Base-by-base conservation (phyloP, 2,888 invertebrate species). In the Blastobasis lacticolella region DNA sequence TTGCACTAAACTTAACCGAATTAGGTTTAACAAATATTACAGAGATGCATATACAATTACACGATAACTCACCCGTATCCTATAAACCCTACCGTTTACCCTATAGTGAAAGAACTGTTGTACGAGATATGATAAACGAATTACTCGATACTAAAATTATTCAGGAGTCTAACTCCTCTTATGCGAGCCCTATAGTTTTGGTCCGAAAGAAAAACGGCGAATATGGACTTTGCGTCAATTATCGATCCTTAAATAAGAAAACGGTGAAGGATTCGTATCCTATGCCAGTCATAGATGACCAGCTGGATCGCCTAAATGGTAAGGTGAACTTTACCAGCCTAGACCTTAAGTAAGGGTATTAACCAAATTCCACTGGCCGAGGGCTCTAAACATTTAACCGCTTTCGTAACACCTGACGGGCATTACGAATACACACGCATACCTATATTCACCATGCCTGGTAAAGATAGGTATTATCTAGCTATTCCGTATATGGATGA, bases 391-490 rank as follows among this genome's bases (percentile, higher is more conserved):
- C 61, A 66, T 46, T 63, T 64, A 37, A 75, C 72, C 0, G 64
- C 71, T 0, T 74, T 75, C 51, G 58, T 72, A 1, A 69, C 67
- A 0, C 68, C 66, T 1, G 61, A 62, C 9, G 66, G 69, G 0
- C 67, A 67, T 37, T 73, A 58, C 42, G 63, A 73, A 8, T 71
- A 67, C 45, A 40, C 49, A 1, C 55, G 56, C 46, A 55, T 57
- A 48, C 61, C 61, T 4, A 42, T 42, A 37, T 69, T 63, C 62
- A 49, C 37, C 37, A 46, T 46, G 37, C 37, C 10, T 5, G 45
- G 45, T 10, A 45, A 45, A 10, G 10, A 10, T 5, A 10, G 45
- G 6, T 45, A 10, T 45, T 1, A 10, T 5, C 10, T 45, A 6
- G 45, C 45, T 10, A 45, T 45, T 10, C 45, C 45, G 4, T 45